These are phyloP conservation scores for Flexamia atlantica DNA, from an alignment of 2,888 invertebrate species.

Conservation along the genomic window DNA sequence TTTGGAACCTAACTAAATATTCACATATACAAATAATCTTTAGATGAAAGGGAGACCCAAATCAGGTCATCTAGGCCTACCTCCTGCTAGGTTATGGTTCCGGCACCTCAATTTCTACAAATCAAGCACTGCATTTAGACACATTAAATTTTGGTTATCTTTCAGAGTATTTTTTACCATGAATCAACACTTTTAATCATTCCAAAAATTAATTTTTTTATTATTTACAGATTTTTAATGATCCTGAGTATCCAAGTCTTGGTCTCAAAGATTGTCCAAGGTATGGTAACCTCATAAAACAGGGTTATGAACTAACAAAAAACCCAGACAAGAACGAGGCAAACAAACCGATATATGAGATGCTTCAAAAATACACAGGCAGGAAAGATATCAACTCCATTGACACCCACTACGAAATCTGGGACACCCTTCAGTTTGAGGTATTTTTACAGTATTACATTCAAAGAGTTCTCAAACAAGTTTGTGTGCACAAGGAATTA, in stretches of 20 bases:
- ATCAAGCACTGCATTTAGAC: no score
- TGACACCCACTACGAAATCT: not conserved
- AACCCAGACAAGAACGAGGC: not conserved
- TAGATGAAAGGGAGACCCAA: no score
- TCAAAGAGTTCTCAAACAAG: not conserved
- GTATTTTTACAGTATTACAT: not conserved
- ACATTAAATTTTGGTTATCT: no score
- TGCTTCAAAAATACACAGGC: constrained; percentile 25
- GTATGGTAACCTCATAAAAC: constrained; percentile 4
- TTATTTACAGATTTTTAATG: constrained; percentile 17
- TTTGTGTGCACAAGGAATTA: no score
- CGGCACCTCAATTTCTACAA: no score
- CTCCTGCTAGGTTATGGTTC: no score
- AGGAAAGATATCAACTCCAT: constrained; percentile 6
- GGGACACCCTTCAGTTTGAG: constrained; percentile 29
- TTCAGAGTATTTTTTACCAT: no score
- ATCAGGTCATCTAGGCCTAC: no score
- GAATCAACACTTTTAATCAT: no score
- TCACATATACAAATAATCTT: no score
- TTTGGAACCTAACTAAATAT: no score
- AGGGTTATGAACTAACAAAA: not conserved
- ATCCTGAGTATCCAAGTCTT: constrained; percentile 12
- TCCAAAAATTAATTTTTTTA: not conserved
- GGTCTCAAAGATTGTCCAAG: constrained; percentile 18
- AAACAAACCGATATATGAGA: not conserved